Percentiles rank a stretch among this genome's conserved stretches.
Evolutionary conservation across 2,797 vertebrate genomes (phyloP).

Genomic region (Poeciliopsis paucimaculata): DNA sequence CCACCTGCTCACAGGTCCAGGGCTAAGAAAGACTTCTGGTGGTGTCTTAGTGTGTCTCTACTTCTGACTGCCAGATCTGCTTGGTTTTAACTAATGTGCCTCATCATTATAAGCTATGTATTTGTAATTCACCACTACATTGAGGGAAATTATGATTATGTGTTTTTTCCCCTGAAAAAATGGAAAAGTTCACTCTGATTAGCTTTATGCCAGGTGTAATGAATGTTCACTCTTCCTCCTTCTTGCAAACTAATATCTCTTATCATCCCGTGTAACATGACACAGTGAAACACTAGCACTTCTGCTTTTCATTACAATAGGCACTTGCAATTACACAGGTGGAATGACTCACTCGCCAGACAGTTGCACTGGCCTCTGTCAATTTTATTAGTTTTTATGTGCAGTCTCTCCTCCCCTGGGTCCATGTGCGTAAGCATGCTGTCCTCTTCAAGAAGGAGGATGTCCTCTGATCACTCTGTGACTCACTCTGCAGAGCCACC

Average conservation of each 20-base stretch:
- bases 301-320: conserved; percentile 56
- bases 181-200: neutral
- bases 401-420: conserved; percentile 9
- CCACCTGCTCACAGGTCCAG: neutral
- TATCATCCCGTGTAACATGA: conserved; percentile 40
- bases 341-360: conserved; percentile 52
- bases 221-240: conserved; percentile 20
- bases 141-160: neutral
- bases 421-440: conserved; percentile 34
- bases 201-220: neutral
- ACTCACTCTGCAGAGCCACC: conserved; percentile 56
- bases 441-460: conserved; percentile 49
- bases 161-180: neutral
- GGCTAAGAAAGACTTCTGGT: neutral
- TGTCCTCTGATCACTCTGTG: conserved; percentile 46
- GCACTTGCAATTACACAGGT: conserved; percentile 35
- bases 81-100: neutral
- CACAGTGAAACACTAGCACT: conserved; percentile 42
- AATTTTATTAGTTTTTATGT: conserved; percentile 36
- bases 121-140: neutral
- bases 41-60: neutral
- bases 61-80: neutral
- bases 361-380: conserved; percentile 32
- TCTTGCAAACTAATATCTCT: conserved; percentile 21
- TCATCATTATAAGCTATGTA: neutral